Conservation (phyloP, 2,888 invertebrate species). For the Epinotia demarniana region DNA sequence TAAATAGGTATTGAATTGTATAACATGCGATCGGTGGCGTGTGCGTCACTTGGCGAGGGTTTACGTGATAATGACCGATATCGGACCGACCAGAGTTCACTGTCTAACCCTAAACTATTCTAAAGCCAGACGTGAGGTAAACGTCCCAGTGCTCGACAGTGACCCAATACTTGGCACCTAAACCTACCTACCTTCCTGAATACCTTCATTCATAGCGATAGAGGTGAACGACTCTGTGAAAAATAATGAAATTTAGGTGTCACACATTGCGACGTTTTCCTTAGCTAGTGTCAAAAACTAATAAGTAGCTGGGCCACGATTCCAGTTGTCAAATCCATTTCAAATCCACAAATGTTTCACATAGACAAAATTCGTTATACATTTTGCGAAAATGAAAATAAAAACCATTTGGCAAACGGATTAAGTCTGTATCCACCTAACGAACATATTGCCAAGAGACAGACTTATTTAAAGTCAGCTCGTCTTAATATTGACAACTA, state of each 20-base stretch:
- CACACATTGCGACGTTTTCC: too few relatives aligned
- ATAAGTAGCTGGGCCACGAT: too few relatives aligned
- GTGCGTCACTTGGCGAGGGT: constrained; percentile 48
- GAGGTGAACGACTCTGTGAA: not conserved
- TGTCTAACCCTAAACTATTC: constrained; percentile 18
- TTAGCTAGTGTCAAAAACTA: too few relatives aligned
- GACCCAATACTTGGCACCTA: not conserved
- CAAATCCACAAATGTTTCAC: too few relatives aligned
- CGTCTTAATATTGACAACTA: not conserved
- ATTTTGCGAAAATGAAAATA: too few relatives aligned
- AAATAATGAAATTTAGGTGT: not conserved
- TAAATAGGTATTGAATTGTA: constrained; percentile 25
- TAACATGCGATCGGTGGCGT: constrained; percentile 29
- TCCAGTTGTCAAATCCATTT: too few relatives aligned
- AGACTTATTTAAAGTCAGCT: not conserved
- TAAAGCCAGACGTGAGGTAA: not conserved
- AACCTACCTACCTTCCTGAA: not conserved
- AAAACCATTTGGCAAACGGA: too few relatives aligned
- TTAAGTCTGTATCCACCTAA: not conserved
- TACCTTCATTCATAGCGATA: not conserved
- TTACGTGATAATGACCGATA: constrained; percentile 55
- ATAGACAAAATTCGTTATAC: too few relatives aligned
- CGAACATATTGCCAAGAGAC: not conserved
- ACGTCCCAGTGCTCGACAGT: not conserved
- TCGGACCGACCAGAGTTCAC: constrained; percentile 44